Percentiles rank a stretch among this genome's conserved stretches.
Conservation (phyloP, 2,797 vertebrate genomes). For the Acanthurus tractus region DNA sequence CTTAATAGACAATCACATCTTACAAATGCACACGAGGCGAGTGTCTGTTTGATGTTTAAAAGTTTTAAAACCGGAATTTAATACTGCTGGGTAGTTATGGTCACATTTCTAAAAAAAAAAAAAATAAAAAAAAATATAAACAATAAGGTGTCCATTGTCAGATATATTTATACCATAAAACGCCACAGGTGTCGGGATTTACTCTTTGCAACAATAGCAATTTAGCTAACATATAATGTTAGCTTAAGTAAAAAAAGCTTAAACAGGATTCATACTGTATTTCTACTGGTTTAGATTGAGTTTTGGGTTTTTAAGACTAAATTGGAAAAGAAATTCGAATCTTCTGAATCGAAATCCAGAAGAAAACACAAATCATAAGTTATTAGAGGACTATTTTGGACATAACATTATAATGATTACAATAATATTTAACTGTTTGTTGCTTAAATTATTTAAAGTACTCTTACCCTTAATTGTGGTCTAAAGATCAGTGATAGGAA, state of each 20-base stretch:
- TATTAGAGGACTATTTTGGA: too few relatives aligned
- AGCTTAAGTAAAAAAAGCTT: too few relatives aligned
- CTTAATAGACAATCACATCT: constrained; percentile 2
- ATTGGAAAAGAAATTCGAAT: too few relatives aligned
- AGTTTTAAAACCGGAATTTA: neutral
- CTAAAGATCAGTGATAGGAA: neutral
- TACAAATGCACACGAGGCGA: too few relatives aligned
- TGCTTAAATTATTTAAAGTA: neutral
- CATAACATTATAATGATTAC: neutral
- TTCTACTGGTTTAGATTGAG: too few relatives aligned
- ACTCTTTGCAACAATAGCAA: neutral
- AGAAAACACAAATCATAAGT: too few relatives aligned
- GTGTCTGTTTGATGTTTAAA: neutral
- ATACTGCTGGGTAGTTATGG: neutral
- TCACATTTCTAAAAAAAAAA: neutral
- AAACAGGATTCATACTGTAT: too few relatives aligned
- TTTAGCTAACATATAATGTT: neutral
- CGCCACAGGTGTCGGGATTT: neutral
- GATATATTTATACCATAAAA: neutral
- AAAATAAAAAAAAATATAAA: neutral
- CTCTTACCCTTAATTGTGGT: neutral
- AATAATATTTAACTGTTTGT: neutral
- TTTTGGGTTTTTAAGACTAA: too few relatives aligned
- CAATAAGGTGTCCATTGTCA: neutral
- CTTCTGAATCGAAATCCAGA: too few relatives aligned